These are phyloP conservation scores for Potamilus streckersoni DNA, from an alignment of 1,140 invertebrate genomes.

Conservation along the genomic window DNA sequence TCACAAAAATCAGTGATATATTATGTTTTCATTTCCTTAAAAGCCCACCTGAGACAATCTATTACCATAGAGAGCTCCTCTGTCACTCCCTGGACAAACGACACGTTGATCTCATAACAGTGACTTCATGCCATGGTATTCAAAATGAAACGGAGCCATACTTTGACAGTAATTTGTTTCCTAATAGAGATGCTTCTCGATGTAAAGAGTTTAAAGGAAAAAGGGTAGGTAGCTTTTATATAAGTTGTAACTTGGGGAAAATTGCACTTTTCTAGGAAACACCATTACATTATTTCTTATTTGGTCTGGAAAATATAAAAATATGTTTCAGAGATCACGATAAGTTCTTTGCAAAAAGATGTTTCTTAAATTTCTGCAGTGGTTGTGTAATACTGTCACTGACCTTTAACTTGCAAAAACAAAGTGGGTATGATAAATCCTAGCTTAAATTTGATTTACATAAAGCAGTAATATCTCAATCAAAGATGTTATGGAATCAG, in stretches of 20 bases:
- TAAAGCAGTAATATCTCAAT: too few relatives aligned
- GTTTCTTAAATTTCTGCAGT: too few relatives aligned
- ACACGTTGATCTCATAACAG: constrained; percentile 66
- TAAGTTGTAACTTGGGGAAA: not conserved
- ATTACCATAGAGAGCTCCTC: constrained; percentile 87
- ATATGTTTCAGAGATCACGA: too few relatives aligned
- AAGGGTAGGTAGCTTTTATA: constrained; percentile 44
- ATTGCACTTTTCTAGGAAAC: not conserved
- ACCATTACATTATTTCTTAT: not conserved
- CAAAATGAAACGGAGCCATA: constrained; percentile 63
- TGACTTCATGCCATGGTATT: constrained; percentile 81
- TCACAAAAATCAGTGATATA: not conserved
- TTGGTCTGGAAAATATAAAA: too few relatives aligned
- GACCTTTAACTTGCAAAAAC: too few relatives aligned
- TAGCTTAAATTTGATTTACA: too few relatives aligned
- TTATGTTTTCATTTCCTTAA: constrained; percentile 30
- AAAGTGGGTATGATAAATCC: too few relatives aligned
- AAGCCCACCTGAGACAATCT: constrained; percentile 77
- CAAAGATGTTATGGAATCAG: too few relatives aligned
- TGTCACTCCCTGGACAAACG: constrained; percentile 72
- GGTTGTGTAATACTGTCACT: too few relatives aligned
- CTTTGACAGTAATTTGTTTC: constrained; percentile 81
- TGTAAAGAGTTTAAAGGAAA: constrained; percentile 74
- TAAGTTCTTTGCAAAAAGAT: not conserved
- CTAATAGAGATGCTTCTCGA: constrained; percentile 74